Conservation (phyloP, 2,797 vertebrate species). For the Eospalax fontanierii region DNA sequence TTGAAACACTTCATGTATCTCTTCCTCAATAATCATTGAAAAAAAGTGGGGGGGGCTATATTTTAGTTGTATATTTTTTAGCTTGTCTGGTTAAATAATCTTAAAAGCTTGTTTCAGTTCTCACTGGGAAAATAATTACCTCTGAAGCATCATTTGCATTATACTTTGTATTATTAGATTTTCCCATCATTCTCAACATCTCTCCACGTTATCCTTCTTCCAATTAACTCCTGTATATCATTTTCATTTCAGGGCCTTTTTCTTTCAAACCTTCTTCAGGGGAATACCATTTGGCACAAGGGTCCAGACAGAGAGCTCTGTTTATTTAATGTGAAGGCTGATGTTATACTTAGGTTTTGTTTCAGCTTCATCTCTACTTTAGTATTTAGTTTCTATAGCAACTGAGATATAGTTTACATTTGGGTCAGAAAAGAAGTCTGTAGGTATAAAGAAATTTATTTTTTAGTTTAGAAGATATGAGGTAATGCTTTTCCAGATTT, state of each 20-base stretch:
- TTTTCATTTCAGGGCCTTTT: slow-evolving; percentile 12
- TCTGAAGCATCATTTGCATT: not conserved
- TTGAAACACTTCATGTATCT: not conserved
- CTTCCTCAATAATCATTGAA: not conserved
- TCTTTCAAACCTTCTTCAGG: not conserved
- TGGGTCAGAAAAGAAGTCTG: slow-evolving; percentile 64
- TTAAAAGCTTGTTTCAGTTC: not conserved
- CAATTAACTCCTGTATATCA: not conserved
- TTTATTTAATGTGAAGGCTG: slow-evolving; percentile 53
- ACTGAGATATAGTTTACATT: slow-evolving; percentile 46
- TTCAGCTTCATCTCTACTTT: slow-evolving; percentile 60
- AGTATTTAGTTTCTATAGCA: slow-evolving; percentile 75
- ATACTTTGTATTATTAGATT: slow-evolving; percentile 14
- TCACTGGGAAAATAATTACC: not conserved
- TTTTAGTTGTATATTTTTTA: too few relatives aligned
- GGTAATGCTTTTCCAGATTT: not conserved
- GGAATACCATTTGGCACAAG: slow-evolving; percentile 12
- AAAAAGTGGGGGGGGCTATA: too few relatives aligned
- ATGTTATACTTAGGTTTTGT: slow-evolving; percentile 62
- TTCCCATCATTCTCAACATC: slow-evolving; percentile 27
- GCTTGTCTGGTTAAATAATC: too few relatives aligned
- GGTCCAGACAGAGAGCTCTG: slow-evolving; percentile 16
- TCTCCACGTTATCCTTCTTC: not conserved
- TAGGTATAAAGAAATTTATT: slow-evolving; percentile 65
- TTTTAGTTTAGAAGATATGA: slow-evolving; percentile 53